A percentile compares a stretch with the other conserved stretches of the same genome.
These are phyloP conservation scores for Siphamia tubifer DNA, from an alignment of 2,113 vertebrate species.

Conservation along the genomic window DNA sequence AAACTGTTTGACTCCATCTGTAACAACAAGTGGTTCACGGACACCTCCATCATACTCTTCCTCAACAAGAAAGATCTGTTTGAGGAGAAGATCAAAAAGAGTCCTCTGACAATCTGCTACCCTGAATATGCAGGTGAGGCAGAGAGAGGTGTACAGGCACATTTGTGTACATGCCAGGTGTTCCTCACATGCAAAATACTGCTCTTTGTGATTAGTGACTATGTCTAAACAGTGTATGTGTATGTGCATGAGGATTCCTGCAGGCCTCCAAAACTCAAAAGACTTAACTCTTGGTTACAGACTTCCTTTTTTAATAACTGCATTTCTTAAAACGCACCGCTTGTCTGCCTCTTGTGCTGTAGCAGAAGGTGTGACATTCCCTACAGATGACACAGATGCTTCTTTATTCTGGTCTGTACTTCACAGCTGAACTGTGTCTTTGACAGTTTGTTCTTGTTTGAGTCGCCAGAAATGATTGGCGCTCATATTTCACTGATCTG, in stretches of 20 bases:
- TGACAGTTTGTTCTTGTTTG: constrained; percentile 12
- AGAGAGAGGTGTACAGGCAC: background rate
- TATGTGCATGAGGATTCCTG: too few species aligned
- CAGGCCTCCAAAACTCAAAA: too few species aligned
- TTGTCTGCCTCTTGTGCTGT: background rate
- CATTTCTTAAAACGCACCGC: background rate
- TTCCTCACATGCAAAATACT: constrained; percentile 25
- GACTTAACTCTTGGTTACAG: background rate
- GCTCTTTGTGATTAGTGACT: background rate
- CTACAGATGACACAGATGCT: constrained; percentile 1
- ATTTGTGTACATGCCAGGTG: background rate
- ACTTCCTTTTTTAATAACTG: background rate
- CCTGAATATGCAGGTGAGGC: constrained; percentile 93
- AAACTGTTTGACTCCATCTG: constrained; percentile 99
- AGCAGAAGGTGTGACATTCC: constrained; percentile 18
- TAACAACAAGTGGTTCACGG: constrained; percentile 99
- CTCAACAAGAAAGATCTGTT: constrained; percentile 99
- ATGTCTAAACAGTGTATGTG: background rate
- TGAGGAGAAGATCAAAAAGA: constrained; percentile 97
- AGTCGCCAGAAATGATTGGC: background rate
- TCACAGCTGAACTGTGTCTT: constrained; percentile 6
- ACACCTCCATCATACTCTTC: constrained; percentile 98
- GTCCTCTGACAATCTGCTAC: constrained; percentile 96
- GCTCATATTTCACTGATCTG: background rate
- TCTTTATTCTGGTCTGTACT: background rate